Conservation (phyloP, 2,888 invertebrate species). For the Drosophila paranaensis region DNA sequence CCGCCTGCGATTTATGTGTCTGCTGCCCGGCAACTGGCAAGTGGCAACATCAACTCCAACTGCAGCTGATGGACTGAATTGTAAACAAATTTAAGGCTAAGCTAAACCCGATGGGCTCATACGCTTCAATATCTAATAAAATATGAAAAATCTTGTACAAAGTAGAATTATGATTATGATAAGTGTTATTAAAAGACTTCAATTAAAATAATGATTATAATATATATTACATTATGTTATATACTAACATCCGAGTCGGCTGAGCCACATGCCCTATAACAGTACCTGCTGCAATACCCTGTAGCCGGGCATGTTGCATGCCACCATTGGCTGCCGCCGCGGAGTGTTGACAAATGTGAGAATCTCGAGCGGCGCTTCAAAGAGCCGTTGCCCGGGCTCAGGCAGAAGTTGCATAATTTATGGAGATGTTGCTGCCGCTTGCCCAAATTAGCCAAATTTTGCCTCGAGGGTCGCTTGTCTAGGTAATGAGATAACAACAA, state of each 20-base stretch:
- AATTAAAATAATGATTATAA: neutral
- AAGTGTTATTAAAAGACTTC: neutral
- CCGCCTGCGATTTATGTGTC: slow-evolving; percentile 61
- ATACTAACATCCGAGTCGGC: neutral
- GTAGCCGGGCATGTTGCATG: slow-evolving; percentile 16
- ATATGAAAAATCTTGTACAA: no score
- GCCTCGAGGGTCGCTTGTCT: slow-evolving; percentile 34
- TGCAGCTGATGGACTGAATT: slow-evolving; percentile 40
- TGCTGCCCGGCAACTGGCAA: slow-evolving; percentile 60
- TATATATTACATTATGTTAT: neutral
- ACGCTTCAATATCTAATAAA: neutral
- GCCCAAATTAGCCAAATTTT: slow-evolving; percentile 72
- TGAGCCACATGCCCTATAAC: slow-evolving; percentile 14
- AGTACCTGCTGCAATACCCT: slow-evolving; percentile 18
- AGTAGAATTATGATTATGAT: no score
- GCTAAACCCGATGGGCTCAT: slow-evolving; percentile 10
- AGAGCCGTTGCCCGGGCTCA: slow-evolving; percentile 30
- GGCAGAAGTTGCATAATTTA: slow-evolving; percentile 67
- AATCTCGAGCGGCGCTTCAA: slow-evolving; percentile 71
- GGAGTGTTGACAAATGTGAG: slow-evolving; percentile 72
- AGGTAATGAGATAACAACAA: slow-evolving; percentile 52
- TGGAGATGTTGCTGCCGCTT: slow-evolving; percentile 41
- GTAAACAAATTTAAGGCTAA: neutral
- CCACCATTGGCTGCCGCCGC: neutral
- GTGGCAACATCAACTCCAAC: slow-evolving; percentile 6